Base-by-base conservation (phyloP, 2,888 invertebrate genomes). In the Prostheceraeus crozeri region DNA sequence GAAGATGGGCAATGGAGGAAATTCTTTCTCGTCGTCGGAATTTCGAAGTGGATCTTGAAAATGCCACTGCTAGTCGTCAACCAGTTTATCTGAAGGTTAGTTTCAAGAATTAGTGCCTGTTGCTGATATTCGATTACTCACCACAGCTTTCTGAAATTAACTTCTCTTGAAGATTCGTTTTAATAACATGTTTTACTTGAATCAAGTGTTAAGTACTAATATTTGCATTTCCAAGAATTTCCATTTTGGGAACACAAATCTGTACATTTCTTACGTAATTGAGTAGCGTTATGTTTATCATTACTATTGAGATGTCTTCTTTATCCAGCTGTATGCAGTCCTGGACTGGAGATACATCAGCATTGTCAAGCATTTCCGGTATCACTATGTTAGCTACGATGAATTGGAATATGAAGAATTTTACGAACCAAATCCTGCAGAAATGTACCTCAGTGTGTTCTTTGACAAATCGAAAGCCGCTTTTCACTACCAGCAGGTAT, bases 401-500 rank as follows among this genome's bases (percentile, higher is more conserved):
- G 71, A 68, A 23, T 62, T 65, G 19, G 66, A 66, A 71, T 72
- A 64, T 66, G 69, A 65, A 8, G 35, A 53, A 27, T 70, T 68
- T 58, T 71, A 64, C 56, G 64, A 65, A 11, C 66, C 68, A n/a
- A 66, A 70, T 57, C 68, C 69, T 19, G 64, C 66, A 6, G 57
- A 65, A 3, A 69, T 68, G 52, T 72, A 71, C 56, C 68, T 68
- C 53, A 69, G 67, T 53, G 64, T 72, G 27, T 73, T 72, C 63
- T 62, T 69, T n/a, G n/a, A n/a, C n/a, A n/a, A n/a, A n/a, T n/a
- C 21, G 16, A 40, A 70, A 71, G 71, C 71, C 54, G 70, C 72
- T 1, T 72, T 72, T 56, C 70, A 72, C 61, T 71, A 68, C 64
- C 71, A 71, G 60, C 70, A 71, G n/a, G n/a, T n/a, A n/a, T n/a